Conservation (phyloP, 1,140 invertebrate genomes). For the Argopecten irradians region DNA sequence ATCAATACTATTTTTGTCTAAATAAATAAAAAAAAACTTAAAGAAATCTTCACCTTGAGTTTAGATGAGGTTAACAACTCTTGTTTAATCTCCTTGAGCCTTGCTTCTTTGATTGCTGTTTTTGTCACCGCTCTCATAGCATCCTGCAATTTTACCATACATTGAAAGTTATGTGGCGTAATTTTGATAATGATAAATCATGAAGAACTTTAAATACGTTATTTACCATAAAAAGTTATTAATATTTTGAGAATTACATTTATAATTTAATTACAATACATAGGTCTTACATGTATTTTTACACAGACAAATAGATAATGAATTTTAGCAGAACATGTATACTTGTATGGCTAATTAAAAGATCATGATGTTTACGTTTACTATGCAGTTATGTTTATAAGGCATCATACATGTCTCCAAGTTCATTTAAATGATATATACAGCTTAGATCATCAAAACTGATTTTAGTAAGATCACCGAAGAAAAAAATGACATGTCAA, state of each 20-base stretch:
- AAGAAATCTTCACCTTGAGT: slow-evolving; percentile 84
- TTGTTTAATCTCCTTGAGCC: slow-evolving; percentile 96
- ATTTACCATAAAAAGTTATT: no score
- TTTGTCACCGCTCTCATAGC: slow-evolving; percentile 95
- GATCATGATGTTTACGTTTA: no score
- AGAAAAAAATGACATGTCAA: no score
- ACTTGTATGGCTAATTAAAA: no score
- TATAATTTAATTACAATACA: background rate
- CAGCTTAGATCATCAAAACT: no score
- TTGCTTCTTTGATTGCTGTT: slow-evolving; percentile 93
- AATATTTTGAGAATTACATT: no score
- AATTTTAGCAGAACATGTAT: background rate
- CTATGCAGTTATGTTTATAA: no score
- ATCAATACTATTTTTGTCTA: background rate
- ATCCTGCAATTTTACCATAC: slow-evolving; percentile 80
- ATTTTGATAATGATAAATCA: no score
- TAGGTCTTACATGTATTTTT: background rate
- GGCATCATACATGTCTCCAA: no score
- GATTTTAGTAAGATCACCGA: no score
- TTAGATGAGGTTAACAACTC: slow-evolving; percentile 96
- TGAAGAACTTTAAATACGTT: no score
- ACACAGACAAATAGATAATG: background rate
- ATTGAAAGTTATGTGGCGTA: background rate
- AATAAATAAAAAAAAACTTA: background rate
- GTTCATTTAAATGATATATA: no score